A percentile compares a stretch with the other conserved stretches of the same genome.
These are phyloP conservation scores for Nomada fabriciana DNA, from an alignment of 2,888 invertebrate genomes.

Conservation along the genomic window DNA sequence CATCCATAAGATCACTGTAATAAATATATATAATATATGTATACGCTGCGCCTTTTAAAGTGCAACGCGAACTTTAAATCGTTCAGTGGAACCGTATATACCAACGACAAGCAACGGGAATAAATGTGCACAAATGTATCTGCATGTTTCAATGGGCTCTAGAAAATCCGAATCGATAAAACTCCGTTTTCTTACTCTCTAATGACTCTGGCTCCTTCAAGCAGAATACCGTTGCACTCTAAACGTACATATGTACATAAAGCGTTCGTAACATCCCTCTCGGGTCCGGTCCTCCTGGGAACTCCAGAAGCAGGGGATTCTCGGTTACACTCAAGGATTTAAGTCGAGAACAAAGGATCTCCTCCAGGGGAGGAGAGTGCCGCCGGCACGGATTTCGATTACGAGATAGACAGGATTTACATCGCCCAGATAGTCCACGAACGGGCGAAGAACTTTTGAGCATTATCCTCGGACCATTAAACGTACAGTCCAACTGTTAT, in stretches of 20 bases:
- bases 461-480: constrained; percentile 66
- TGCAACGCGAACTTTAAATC: too few relatives aligned
- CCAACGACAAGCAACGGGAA: too few relatives aligned
- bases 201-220: constrained; percentile 38
- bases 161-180: constrained; percentile 26
- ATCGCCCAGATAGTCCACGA: constrained; percentile 64
- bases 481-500: constrained; percentile 30
- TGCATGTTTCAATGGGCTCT: not conserved
- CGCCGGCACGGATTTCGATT: constrained; percentile 71
- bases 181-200: constrained; percentile 40
- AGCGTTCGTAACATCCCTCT: constrained; percentile 64
- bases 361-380: constrained; percentile 47
- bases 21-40: too few relatives aligned
- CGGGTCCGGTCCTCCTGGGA: constrained; percentile 48
- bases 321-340: constrained; percentile 74
- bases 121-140: not conserved
- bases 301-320: constrained; percentile 56
- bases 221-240: constrained; percentile 36
- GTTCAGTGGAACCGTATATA: too few relatives aligned
- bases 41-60: too few relatives aligned
- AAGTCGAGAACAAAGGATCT: constrained; percentile 74
- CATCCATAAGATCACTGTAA: too few relatives aligned
- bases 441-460: constrained; percentile 61
- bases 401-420: constrained; percentile 73
- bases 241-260: constrained; percentile 48